Base-by-base conservation (phyloP, 2,888 invertebrate species). In the Lamellibrachia satsuma region DNA sequence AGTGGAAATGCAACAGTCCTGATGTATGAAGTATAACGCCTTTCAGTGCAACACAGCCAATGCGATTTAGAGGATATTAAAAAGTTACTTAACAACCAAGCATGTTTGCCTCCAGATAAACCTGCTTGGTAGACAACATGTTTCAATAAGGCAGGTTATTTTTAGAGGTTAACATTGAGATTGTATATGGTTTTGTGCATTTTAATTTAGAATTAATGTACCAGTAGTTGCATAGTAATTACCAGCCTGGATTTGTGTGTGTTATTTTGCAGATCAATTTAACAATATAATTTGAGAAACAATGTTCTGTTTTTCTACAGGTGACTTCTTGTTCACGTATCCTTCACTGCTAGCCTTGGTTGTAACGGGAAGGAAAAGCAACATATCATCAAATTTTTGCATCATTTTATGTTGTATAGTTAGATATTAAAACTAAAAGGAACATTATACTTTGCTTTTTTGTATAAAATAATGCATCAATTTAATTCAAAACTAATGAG, bases 291-390 rank as follows among this genome's bases (percentile, higher is more conserved):
- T 39, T 39, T 39, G 39, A 39, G 39, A 39, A 39, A 39, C 39
- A 39, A 39, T 39, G 39, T 39, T 39, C 39, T 39, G 39, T 39
- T 92, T 92, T 91, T 90, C 93, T 94, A 93, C 94, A 96, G 96
- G 95, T 96, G 7, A 96, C 96, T 51, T 95, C 96, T 2, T 96
- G 96, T 94, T 96, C 96, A 52, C 96, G 95, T 96, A 96, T 96
- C 96, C 95, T 95, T 95, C 94, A 57, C 90, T 91, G 75, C n/a
- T 22, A 75, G n/a, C n/a, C 75, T 75, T n/a, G 75, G 15, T 22
- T 75, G 6, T 75, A 55, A 55, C 7, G 9, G 9, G 55, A 55
- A 9, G 55, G 3, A 55, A 55, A 55, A 4, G 55, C 55, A 55
- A 55, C 55, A 55, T 7, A 55, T 55, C 1, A 55, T 55, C 4